Evolutionary conservation across 2,797 vertebrate genomes (phyloP).

Genomic region (Sebastes hopkinsi): DNA sequence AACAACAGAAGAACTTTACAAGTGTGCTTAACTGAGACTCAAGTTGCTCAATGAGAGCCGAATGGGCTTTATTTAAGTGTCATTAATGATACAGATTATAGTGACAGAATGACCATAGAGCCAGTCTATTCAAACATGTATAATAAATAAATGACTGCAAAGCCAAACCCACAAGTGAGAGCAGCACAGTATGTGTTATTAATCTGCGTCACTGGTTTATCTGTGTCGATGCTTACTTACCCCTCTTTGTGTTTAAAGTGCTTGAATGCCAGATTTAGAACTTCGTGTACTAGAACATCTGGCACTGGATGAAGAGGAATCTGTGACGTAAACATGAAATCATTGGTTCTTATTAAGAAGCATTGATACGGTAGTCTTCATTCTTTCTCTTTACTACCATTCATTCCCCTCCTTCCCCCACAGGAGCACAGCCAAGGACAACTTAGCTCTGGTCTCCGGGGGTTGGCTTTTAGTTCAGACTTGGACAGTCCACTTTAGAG

Average conservation of each 20-base stretch:
- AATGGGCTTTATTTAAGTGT: too few relatives aligned
- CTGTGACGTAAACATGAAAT: constrained; percentile 80
- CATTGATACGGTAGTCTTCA: constrained; percentile 40
- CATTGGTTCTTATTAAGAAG: constrained; percentile 59
- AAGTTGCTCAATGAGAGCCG: too few relatives aligned
- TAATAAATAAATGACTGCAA: too few relatives aligned
- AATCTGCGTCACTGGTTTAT: background rate
- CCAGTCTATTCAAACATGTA: background rate
- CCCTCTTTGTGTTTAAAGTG: constrained; percentile 99
- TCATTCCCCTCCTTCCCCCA: constrained; percentile 38
- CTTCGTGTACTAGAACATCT: constrained; percentile 99
- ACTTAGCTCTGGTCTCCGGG: constrained; percentile 56
- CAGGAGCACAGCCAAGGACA: constrained; percentile 68
- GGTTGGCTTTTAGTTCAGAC: constrained; percentile 51
- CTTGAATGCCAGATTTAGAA: constrained; percentile 99
- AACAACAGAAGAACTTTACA: too few relatives aligned
- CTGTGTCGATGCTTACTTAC: constrained; percentile 80
- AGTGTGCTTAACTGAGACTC: too few relatives aligned
- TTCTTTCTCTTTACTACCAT: constrained; percentile 54
- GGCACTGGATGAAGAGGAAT: constrained; percentile 99
- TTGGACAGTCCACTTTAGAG: constrained; percentile 47
- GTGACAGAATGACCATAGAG: background rate
- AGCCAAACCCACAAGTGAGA: background rate
- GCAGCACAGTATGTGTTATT: background rate
- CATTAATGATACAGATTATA: too few relatives aligned